phyloP scores from a whole-genome alignment of 2,797 vertebrate species.

The Lindbergichthys nudifrons region DNA sequence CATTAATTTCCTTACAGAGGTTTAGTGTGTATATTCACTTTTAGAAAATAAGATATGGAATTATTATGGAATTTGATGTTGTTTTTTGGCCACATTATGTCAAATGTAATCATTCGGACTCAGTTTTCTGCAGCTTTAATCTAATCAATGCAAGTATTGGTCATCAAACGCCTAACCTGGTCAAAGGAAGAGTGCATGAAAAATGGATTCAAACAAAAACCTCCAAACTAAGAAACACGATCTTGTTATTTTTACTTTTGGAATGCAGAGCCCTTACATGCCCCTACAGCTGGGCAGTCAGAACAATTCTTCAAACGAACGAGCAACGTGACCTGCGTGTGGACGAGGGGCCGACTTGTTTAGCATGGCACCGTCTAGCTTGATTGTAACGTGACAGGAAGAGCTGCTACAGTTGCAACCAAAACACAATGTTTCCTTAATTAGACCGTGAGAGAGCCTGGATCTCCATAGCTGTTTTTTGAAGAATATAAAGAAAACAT shows the following conservation, averaged over 20 bases:
- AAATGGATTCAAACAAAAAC: constrained; percentile 12
- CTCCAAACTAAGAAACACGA: constrained; percentile 23
- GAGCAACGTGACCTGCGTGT: constrained; percentile 5
- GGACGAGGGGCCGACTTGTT: neutral
- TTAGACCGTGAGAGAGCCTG: constrained; percentile 20
- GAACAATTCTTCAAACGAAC: neutral
- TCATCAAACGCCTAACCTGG: constrained; percentile 22
- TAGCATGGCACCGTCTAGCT: neutral
- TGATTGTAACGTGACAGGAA: constrained; percentile 7
- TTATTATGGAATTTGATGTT: neutral
- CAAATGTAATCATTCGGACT: constrained; percentile 5
- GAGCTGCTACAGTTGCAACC: constrained; percentile 18
- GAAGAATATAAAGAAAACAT: constrained; percentile 34
- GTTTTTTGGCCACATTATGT: neutral
- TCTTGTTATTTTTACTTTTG: constrained; percentile 19
- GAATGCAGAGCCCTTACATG: constrained; percentile 41
- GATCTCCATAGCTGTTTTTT: constrained; percentile 13
- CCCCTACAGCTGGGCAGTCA: neutral
- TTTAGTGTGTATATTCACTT: constrained; percentile 31
- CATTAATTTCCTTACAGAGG: constrained; percentile 6
- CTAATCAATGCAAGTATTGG: constrained; percentile 13
- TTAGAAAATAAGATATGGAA: neutral
- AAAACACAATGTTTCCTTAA: constrained; percentile 42
- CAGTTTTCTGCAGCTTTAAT: constrained; percentile 4
- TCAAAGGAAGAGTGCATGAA: constrained; percentile 15